Evolutionary conservation across 2,113 vertebrate species (phyloP).

Genomic region (Mesembrinibis cayennensis): DNA sequence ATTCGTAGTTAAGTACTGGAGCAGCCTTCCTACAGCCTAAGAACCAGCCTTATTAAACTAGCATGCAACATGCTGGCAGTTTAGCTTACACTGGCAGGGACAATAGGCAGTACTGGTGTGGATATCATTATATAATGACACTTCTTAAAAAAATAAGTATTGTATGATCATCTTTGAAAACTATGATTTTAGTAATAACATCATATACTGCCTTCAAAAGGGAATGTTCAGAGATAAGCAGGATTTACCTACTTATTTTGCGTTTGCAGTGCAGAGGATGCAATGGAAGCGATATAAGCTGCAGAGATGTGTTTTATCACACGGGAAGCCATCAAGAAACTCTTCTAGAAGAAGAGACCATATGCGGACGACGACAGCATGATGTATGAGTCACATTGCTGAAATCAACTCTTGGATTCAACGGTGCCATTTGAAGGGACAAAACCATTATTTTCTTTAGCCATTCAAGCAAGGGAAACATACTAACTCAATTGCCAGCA

Average conservation of each 20-base stretch:
- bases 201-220: background rate
- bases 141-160: background rate
- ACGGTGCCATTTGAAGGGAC: slow-evolving; percentile 33
- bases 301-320: background rate
- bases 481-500: slow-evolving; percentile 2
- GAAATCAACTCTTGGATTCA: slow-evolving; percentile 40
- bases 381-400: slow-evolving; percentile 2
- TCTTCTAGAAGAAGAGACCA: background rate
- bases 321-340: background rate
- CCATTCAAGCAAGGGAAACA: slow-evolving; percentile 23
- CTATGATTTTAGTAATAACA: background rate
- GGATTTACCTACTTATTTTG: background rate
- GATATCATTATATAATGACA: background rate
- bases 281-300: background rate
- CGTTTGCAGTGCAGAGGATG: background rate
- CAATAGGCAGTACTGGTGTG: background rate
- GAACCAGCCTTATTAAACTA: too few species aligned
- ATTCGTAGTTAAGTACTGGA: too few species aligned
- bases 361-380: background rate
- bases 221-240: background rate
- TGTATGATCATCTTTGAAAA: background rate
- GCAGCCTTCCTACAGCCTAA: background rate
- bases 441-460: slow-evolving; percentile 48
- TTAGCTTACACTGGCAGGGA: rapidly evolving
- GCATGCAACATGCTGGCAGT: background rate